Conservation (phyloP, 2,113 vertebrate genomes). For the Aplodontia rufa region DNA sequence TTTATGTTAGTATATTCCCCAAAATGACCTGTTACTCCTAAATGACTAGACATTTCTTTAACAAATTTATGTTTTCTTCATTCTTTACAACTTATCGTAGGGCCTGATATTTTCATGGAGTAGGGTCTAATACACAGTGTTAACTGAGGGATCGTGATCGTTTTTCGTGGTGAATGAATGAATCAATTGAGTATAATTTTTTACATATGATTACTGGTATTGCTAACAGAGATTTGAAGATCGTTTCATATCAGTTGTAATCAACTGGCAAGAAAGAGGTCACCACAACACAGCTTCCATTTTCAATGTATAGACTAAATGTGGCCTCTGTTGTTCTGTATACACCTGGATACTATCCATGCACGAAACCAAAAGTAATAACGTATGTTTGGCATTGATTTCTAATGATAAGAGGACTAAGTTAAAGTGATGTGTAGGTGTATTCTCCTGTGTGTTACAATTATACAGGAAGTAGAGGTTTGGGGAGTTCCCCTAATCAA, state of each 20-base stretch:
- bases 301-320: not conserved
- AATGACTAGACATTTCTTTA: not conserved
- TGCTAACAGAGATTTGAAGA: not conserved
- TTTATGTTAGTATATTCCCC: not conserved
- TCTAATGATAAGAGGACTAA: constrained; percentile 33
- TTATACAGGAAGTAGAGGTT: not conserved
- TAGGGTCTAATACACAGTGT: not conserved
- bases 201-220: not conserved
- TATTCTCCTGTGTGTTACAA: not conserved
- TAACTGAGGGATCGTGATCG: not conserved
- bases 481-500: constrained; percentile 13
- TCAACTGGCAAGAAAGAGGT: not conserved
- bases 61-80: not conserved
- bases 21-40: not conserved
- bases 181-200: not conserved
- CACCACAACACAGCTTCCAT: not conserved
- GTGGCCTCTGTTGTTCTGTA: not conserved
- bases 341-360: not conserved
- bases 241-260: not conserved
- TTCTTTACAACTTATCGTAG: not conserved
- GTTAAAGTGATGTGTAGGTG: not conserved
- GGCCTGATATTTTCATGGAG: not conserved
- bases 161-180: not conserved
- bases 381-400: not conserved
- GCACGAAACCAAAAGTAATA: not conserved